A percentile compares a stretch with the other conserved stretches of the same genome.
These are phyloP conservation scores for Hippocampus abdominalis DNA, from an alignment of 2,113 vertebrate species.

Conservation along the genomic window DNA sequence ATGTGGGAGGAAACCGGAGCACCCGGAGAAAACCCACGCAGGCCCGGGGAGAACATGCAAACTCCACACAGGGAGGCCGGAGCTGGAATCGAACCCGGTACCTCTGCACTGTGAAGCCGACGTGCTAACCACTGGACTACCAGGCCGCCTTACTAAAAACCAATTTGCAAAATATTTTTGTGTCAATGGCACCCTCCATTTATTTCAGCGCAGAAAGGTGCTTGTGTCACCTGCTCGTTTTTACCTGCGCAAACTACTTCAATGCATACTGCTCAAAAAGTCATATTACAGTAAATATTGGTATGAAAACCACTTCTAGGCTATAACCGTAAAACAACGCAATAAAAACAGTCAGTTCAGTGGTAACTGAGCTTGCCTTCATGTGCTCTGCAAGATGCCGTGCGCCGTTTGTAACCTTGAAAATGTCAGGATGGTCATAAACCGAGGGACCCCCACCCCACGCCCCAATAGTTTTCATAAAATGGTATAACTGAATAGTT, in stretches of 20 bases:
- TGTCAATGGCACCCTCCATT: no score
- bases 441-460: background rate
- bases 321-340: background rate
- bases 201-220: no score
- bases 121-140: no score
- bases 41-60: no score
- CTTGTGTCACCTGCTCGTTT: no score
- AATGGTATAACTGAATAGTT: background rate
- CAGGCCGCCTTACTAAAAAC: no score
- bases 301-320: background rate
- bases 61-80: no score
- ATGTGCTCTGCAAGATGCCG: background rate
- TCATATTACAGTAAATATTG: background rate
- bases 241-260: background rate
- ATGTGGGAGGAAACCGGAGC: no score
- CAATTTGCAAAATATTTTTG: no score
- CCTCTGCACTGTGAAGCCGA: no score
- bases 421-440: background rate
- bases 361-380: background rate
- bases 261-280: background rate
- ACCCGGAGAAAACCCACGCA: no score
- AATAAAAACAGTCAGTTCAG: background rate
- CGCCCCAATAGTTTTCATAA: background rate
- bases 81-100: no score
- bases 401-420: background rate